A percentile compares a stretch with the other conserved stretches of the same genome.
Conservation (phyloP, 1,140 invertebrate species). For the Diploscapter pachys region DNA sequence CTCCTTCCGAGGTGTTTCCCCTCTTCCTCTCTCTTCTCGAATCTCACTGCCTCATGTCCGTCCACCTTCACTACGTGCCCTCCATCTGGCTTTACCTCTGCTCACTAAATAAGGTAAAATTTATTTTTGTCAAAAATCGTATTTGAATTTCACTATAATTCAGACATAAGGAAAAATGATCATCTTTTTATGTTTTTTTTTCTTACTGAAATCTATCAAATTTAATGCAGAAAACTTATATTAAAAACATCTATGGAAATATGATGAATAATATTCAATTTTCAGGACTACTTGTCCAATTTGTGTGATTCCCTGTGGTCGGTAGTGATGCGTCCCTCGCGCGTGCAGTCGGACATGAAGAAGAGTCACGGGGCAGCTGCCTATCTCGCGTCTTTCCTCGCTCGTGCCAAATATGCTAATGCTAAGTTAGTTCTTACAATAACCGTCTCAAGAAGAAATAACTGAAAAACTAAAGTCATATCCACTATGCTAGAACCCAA, state of each 20-base stretch:
- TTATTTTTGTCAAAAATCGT: too few species aligned
- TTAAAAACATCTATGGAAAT: too few species aligned
- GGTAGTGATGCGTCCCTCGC: conserved; percentile 19
- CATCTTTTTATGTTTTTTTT: not conserved
- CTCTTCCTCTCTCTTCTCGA: conserved; percentile 13
- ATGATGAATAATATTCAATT: too few species aligned
- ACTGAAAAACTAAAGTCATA: not conserved
- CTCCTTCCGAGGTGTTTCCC: conserved; percentile 4
- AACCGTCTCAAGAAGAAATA: conserved; percentile 10
- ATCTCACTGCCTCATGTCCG: conserved; percentile 14
- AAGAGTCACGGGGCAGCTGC: conserved; percentile 35
- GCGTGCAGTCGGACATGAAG: conserved; percentile 25
- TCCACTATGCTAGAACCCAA: not conserved
- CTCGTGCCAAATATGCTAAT: conserved; percentile 32
- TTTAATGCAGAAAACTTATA: too few species aligned
- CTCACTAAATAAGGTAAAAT: conserved; percentile 12
- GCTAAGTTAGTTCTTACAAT: conserved; percentile 24
- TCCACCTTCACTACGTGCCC: conserved; percentile 18
- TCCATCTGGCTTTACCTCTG: conserved; percentile 28
- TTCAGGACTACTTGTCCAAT: conserved; percentile 12
- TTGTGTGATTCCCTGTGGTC: conserved; percentile 26
- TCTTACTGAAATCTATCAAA: not conserved
- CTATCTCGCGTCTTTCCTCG: conserved; percentile 37
- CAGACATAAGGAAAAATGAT: not conserved
- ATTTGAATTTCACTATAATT: not conserved